Base-by-base conservation (phyloP, 2,113 vertebrate genomes). In the Xiphophorus hellerii region DNA sequence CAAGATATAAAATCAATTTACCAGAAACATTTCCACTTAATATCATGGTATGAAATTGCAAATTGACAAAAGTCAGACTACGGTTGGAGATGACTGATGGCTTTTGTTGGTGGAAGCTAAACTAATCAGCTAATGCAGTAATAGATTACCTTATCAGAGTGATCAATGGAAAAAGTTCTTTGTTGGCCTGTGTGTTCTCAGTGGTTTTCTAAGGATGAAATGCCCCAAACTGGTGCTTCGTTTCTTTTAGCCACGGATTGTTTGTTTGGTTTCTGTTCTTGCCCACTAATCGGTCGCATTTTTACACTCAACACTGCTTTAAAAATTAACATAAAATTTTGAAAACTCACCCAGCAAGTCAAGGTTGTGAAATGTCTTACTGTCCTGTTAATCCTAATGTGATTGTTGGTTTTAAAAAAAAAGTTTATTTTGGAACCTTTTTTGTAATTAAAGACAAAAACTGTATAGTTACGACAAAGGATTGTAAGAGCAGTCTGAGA, bases 21-120 rank as follows among this genome's bases (percentile, higher is more conserved):
- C 62, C 29, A 63, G 64, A 65, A 70, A 66, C 31, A 58, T 31
- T n/a, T 73, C 66, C 20, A 33, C 27, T 9, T 58, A 14, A 51
- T 58, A 51, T 63, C 62, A n/a, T 71, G 29, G 7, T 66, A 27
- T 44, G 11, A 60, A 13, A 48, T 51, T 33, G 35, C 12, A 28
- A 13, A 58, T n/a, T 67, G 64, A 42, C 2, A 22, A 60, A 60
- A 74, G 22, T 51, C 69, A 48, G 63, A 39, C 22, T 61, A 51
- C 22, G 62, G 66, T 17, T 61, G 27, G 35, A 33, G n/a, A 48
- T 75, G 48, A 70, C 25, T 65, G 72, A 80, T 69, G 73, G 28
- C 31, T 66, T 73, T 62, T 73, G 12, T 79, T 68, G 29, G 3
- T 9, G 44, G 51, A 37, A 44, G 29, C 35, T 66, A 67, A n/a